Evolutionary conservation across 2,113 vertebrate species (phyloP).

Genomic region (Solenodon paradoxus): DNA sequence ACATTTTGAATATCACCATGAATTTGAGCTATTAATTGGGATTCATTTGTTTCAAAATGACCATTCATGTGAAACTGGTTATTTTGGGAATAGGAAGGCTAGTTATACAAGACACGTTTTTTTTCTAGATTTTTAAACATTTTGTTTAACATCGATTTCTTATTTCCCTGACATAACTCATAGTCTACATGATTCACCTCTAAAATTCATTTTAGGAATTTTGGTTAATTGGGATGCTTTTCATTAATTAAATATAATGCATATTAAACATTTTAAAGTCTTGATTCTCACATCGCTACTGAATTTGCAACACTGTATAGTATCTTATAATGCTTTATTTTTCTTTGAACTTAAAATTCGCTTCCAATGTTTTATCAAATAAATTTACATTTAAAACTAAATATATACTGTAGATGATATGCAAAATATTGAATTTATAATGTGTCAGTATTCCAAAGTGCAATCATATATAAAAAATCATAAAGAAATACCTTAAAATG

Average conservation of each 20-base stretch:
- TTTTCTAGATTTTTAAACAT: background rate
- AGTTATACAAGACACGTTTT: background rate
- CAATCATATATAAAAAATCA: background rate
- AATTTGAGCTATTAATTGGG: background rate
- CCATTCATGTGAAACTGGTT: background rate
- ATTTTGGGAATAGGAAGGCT: background rate
- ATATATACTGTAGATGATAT: background rate
- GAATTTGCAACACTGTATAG: background rate
- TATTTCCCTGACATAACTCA: background rate
- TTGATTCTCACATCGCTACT: background rate
- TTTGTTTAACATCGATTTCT: conserved; percentile 26
- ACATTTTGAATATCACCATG: background rate
- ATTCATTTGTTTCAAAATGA: background rate
- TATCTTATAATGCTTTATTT: background rate
- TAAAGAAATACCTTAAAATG: background rate
- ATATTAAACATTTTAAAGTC: background rate
- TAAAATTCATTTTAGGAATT: background rate
- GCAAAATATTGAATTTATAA: background rate
- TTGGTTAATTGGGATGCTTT: background rate
- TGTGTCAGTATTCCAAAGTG: background rate
- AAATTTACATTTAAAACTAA: background rate
- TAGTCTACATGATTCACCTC: background rate
- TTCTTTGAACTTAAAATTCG: background rate
- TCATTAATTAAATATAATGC: background rate
- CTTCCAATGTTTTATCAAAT: background rate